These are phyloP conservation scores for Heliocidaris erythrogramma DNA, from an alignment of 35 echinoderm and acorn worm species.

Conservation along the genomic window DNA sequence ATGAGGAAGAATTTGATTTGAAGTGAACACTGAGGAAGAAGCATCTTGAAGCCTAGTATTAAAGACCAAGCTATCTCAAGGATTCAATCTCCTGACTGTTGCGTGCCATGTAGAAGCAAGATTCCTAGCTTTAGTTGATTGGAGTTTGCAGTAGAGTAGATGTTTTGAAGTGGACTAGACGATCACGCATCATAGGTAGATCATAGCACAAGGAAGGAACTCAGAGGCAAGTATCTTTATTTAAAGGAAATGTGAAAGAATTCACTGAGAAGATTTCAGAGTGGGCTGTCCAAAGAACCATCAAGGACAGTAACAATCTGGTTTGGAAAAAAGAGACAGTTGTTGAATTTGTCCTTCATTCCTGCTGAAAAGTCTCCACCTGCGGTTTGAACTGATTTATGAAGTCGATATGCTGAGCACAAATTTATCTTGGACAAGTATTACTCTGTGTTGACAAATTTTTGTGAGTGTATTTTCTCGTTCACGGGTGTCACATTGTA, in stretches of 20 bases:
- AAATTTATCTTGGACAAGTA: background rate
- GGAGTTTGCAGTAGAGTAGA: background rate
- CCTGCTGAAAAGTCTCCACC: background rate
- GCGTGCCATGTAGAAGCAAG: background rate
- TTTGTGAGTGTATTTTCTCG: background rate
- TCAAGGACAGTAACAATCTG: background rate
- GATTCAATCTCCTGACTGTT: background rate
- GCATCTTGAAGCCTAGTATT: conserved; percentile 24
- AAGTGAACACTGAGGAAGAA: background rate
- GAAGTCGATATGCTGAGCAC: background rate
- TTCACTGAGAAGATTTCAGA: background rate
- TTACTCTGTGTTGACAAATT: background rate
- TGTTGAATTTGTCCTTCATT: background rate
- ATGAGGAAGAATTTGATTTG: conserved; percentile 23
- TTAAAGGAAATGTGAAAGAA: background rate
- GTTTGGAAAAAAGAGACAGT: background rate
- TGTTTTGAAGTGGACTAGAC: background rate
- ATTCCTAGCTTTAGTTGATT: background rate
- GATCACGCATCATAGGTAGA: background rate
- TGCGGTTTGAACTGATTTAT: background rate
- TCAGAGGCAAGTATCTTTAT: background rate
- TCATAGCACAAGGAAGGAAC: background rate
- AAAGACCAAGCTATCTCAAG: background rate
- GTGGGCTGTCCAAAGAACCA: background rate
- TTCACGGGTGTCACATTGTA: background rate